phyloP scores from a whole-genome alignment of 23 tunicate genomes.

The Oikopleura dioica region DNA sequence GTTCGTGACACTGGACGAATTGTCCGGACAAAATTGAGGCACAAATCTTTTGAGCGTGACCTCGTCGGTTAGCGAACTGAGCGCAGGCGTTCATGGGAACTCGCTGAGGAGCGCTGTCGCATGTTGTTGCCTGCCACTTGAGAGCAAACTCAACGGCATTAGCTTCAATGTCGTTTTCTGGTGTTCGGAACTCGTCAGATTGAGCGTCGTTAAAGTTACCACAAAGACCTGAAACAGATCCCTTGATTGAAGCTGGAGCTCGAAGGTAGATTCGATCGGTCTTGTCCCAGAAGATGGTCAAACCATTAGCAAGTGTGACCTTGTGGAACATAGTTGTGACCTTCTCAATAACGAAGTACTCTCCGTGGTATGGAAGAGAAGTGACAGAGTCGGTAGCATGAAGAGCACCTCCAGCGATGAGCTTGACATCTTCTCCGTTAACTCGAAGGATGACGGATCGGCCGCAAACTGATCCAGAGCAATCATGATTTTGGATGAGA shows the following conservation, averaged over 20 bases:
- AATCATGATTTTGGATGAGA: conserved; percentile 70
- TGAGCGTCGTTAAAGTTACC: conserved; percentile 60
- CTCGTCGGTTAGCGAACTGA: conserved; percentile 16
- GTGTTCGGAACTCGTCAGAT: conserved; percentile 19
- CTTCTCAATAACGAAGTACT: conserved; percentile 67
- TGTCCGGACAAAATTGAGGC: conserved; percentile 32
- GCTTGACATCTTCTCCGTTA: conserved; percentile 34
- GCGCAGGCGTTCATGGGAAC: conserved; percentile 14
- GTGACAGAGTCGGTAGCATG: conserved; percentile 31
- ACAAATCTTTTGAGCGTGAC: conserved; percentile 41
- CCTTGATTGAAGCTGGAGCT: conserved; percentile 67
- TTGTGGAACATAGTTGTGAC: conserved; percentile 66
- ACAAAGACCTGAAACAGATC: conserved; percentile 71
- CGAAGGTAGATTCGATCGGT: conserved; percentile 42
- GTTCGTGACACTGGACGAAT: conserved; percentile 79
- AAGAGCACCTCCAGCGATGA: conserved; percentile 81
- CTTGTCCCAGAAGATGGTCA: conserved; percentile 95
- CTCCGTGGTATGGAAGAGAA: conserved; percentile 42
- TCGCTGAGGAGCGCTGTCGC: background rate
- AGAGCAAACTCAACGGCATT: conserved; percentile 17
- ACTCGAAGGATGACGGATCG: conserved; percentile 59
- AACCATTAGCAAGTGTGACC: conserved; percentile 90
- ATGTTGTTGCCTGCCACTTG: conserved; percentile 16
- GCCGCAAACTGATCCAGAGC: conserved; percentile 65
- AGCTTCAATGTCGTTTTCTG: conserved; percentile 16